Evolutionary conservation across 2,888 invertebrate genomes (phyloP).

Genomic region (Brassicogethes aeneus): DNA sequence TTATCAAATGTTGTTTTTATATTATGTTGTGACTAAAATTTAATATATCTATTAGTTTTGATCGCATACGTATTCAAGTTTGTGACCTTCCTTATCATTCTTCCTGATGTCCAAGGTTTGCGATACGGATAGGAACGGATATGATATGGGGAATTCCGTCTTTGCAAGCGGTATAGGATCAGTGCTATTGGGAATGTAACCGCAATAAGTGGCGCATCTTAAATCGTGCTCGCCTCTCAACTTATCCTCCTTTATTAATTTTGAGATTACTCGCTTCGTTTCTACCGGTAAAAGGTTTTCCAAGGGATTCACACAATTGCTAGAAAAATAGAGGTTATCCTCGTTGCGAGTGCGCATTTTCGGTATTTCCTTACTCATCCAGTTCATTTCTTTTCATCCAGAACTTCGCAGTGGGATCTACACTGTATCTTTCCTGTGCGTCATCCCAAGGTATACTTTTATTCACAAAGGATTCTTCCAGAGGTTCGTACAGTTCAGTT

Average conservation of each 20-base stretch:
- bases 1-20: too few relatives aligned
- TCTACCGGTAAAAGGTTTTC: constrained; percentile 25
- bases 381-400: constrained; percentile 31
- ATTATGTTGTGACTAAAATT: too few relatives aligned
- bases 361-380: constrained; percentile 22
- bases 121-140: background rate
- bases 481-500: constrained; percentile 20
- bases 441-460: constrained; percentile 34
- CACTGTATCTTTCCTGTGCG: constrained; percentile 28
- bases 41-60: too few relatives aligned
- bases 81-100: background rate
- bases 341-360: too few relatives aligned
- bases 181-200: background rate
- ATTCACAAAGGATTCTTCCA: constrained; percentile 23
- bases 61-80: background rate
- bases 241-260: constrained; percentile 29
- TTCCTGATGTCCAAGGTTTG: background rate
- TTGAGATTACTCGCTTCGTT: constrained; percentile 27
- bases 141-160: background rate
- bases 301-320: constrained; percentile 30
- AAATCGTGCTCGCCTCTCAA: constrained; percentile 34
- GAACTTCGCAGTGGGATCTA: constrained; percentile 31
- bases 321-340: too few relatives aligned
- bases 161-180: background rate
- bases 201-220: background rate